These are phyloP conservation scores for Phalacrocorax aristotelis DNA, from an alignment of 2,113 vertebrate species.

Conservation along the genomic window DNA sequence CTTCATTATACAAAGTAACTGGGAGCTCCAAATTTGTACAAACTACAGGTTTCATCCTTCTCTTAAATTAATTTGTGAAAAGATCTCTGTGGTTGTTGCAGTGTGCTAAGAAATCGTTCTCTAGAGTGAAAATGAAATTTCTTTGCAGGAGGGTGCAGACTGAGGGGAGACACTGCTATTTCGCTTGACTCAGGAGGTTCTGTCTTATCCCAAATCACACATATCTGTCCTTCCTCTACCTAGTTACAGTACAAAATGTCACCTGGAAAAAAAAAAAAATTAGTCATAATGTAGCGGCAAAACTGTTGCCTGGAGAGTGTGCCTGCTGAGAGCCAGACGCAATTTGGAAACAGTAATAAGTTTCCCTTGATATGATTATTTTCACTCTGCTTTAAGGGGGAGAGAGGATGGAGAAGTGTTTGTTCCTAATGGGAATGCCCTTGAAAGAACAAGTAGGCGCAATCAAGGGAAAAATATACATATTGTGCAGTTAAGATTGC, in stretches of 20 bases:
- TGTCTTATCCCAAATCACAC: background rate
- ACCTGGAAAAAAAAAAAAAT: conserved; percentile 41
- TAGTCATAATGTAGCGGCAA: conserved; percentile 62
- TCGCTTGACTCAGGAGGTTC: background rate
- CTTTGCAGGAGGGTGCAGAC: background rate
- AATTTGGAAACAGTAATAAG: conserved; percentile 72
- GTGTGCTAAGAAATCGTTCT: background rate
- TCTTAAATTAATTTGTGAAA: conserved; percentile 11
- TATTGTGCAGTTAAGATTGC: conserved; percentile 45
- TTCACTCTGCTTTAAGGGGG: conserved; percentile 69
- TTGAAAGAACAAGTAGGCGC: conserved; percentile 67
- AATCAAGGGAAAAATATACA: conserved; percentile 66
- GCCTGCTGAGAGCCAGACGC: conserved; percentile 67
- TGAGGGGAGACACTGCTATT: background rate
- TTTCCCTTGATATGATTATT: conserved; percentile 74
- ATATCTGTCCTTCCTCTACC: conserved; percentile 34
- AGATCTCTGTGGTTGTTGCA: background rate
- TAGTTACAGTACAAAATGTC: conserved; percentile 54
- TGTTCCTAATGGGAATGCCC: conserved; percentile 65
- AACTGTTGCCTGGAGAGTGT: conserved; percentile 66
- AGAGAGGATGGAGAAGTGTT: conserved; percentile 54
- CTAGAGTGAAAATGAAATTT: background rate
- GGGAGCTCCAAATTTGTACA: background rate
- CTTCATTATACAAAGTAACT: background rate
- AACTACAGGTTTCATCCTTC: background rate